Evolutionary conservation across 2,113 vertebrate genomes (phyloP).

Genomic region (Hiodon tergisus): DNA sequence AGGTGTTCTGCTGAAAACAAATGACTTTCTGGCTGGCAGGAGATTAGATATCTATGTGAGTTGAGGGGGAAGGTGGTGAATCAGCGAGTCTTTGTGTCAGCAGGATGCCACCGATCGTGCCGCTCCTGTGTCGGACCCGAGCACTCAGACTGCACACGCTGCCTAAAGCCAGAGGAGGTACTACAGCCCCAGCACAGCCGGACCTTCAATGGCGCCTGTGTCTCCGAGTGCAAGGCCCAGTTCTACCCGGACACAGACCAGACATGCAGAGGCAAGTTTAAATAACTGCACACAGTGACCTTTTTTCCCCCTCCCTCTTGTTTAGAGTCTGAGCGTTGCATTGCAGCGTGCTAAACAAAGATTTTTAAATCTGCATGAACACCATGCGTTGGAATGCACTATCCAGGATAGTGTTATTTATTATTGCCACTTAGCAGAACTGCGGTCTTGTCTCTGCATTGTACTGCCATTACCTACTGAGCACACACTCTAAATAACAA

Average conservation of each 20-base stretch:
- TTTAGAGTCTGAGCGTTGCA: no score
- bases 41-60: neutral
- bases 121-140: slow-evolving; percentile 70
- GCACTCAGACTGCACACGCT: slow-evolving; percentile 63
- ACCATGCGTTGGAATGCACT: no score
- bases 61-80: neutral
- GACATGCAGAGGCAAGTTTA: slow-evolving; percentile 72
- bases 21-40: neutral
- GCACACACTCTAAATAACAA: no score
- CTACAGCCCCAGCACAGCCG: slow-evolving; percentile 54
- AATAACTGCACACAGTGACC: neutral
- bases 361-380: no score
- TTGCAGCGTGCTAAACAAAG: no score
- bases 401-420: no score
- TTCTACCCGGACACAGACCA: slow-evolving; percentile 61
- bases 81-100: neutral
- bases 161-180: slow-evolving; percentile 58
- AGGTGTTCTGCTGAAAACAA: neutral
- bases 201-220: slow-evolving; percentile 60
- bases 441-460: no score
- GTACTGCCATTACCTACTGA: no score
- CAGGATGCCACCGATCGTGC: slow-evolving; percentile 82
- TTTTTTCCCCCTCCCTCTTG: no score
- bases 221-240: slow-evolving; percentile 55
- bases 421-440: no score